Evolutionary conservation across 2,797 vertebrate species (phyloP).

Genomic region (Jordanella pulchra): DNA sequence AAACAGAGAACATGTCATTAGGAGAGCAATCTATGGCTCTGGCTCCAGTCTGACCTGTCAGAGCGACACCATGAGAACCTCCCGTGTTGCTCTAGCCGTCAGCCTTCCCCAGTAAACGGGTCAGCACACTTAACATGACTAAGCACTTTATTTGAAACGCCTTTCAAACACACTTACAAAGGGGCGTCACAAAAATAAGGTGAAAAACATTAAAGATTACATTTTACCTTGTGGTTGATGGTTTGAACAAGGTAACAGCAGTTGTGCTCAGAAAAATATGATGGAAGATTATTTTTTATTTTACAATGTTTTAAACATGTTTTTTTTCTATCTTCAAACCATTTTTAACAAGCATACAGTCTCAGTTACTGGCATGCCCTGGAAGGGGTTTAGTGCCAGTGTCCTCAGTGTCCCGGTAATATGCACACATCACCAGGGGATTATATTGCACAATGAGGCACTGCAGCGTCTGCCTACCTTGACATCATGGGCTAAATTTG

Average conservation of each 20-base stretch:
- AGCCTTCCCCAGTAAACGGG: constrained; percentile 23
- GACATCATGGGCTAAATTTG: constrained; percentile 82
- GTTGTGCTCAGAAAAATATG: background rate
- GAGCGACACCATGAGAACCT: constrained; percentile 44
- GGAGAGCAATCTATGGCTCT: constrained; percentile 68
- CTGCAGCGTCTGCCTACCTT: constrained; percentile 77
- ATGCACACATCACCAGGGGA: constrained; percentile 72
- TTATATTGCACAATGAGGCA: constrained; percentile 79
- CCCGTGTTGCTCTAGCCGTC: constrained; percentile 25
- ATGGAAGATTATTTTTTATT: background rate
- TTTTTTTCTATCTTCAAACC: background rate
- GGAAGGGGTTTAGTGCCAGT: constrained; percentile 64
- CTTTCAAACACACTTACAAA: background rate
- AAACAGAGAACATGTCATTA: constrained; percentile 66
- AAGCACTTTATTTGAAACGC: background rate
- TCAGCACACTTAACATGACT: background rate
- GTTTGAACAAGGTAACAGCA: background rate
- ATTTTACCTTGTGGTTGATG: no score
- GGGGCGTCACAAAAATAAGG: no score
- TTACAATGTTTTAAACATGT: background rate
- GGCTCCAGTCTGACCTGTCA: constrained; percentile 64
- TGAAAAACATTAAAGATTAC: no score
- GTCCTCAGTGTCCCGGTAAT: constrained; percentile 78
- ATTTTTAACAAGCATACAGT: constrained; percentile 24
- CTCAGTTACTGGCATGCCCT: constrained; percentile 27